These are phyloP conservation scores for Altica lythri DNA, from an alignment of 2,888 invertebrate genomes.

Conservation along the genomic window DNA sequence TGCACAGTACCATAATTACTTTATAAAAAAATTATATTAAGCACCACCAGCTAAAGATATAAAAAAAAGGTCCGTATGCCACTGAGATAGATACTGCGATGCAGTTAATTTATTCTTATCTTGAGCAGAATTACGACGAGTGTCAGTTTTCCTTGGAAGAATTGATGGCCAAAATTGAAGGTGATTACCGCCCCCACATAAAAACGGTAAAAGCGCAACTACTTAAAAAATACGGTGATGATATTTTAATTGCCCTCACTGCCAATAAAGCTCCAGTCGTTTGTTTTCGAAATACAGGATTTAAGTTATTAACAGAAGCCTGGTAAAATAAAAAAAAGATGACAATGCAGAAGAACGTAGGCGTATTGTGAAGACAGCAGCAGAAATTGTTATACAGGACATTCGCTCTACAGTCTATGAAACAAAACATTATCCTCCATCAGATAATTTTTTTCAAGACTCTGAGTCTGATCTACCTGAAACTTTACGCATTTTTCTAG, in stretches of 20 bases:
- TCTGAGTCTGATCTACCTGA: neutral
- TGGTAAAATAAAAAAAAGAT: conserved; percentile 15
- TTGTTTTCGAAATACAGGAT: conserved; percentile 23
- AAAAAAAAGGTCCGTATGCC: conserved; percentile 11
- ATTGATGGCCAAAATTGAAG: conserved; percentile 29
- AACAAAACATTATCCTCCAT: conserved; percentile 22
- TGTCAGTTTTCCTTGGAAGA: conserved; percentile 37
- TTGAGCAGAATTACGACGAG: conserved; percentile 17
- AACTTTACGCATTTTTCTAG: no score
- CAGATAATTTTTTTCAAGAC: conserved; percentile 15
- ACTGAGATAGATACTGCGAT: conserved; percentile 34
- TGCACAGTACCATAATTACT: conserved; percentile 19
- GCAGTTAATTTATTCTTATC: conserved; percentile 17
- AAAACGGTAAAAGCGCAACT: conserved; percentile 24
- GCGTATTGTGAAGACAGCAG: conserved; percentile 35
- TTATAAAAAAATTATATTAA: conserved; percentile 27
- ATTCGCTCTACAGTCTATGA: conserved; percentile 19
- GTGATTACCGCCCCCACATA: conserved; percentile 21
- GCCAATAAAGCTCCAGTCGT: conserved; percentile 1
- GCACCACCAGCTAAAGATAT: conserved; percentile 11
- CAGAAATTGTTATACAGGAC: conserved; percentile 34
- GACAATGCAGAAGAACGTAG: conserved; percentile 28
- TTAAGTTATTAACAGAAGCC: conserved; percentile 17
- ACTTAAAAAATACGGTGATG: conserved; percentile 22
- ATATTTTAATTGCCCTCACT: conserved; percentile 10